Conservation (phyloP, 2,888 invertebrate genomes). For the Eulithis testata region DNA sequence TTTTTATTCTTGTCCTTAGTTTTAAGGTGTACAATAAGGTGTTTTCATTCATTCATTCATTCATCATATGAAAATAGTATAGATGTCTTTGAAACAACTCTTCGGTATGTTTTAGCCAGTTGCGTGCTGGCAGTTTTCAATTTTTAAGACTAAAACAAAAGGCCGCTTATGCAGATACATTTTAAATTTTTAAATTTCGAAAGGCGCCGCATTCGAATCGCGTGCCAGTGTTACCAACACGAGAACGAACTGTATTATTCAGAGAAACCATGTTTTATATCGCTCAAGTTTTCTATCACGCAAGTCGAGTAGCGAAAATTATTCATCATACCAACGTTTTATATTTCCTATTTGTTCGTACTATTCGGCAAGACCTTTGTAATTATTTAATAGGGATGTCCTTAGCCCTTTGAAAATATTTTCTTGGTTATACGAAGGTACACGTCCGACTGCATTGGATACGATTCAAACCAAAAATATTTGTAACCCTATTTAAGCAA, state of each 20-base stretch:
- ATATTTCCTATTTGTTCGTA: constrained; percentile 42
- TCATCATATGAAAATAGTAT: too few relatives aligned
- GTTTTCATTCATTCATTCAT: too few relatives aligned
- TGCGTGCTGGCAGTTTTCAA: constrained; percentile 22
- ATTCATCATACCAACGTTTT: constrained; percentile 49
- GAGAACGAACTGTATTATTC: constrained; percentile 54
- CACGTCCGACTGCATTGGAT: background rate
- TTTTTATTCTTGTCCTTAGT: too few relatives aligned
- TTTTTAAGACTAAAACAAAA: constrained; percentile 20
- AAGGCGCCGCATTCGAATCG: constrained; percentile 56
- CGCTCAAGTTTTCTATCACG: constrained; percentile 65
- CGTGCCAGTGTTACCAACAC: constrained; percentile 54
- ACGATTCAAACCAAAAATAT: background rate
- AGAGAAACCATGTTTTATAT: constrained; percentile 55
- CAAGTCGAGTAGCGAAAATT: constrained; percentile 60
- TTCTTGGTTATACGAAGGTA: background rate
- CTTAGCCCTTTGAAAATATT: constrained; percentile 2
- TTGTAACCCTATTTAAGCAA: too few relatives aligned
- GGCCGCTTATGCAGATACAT: constrained; percentile 32
- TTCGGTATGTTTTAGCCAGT: background rate
- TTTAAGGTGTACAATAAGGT: too few relatives aligned
- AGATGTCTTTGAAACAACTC: background rate
- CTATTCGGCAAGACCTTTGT: constrained; percentile 33
- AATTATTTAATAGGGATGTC: constrained; percentile 32
- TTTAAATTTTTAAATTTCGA: constrained; percentile 54